Evolutionary conservation across 2,113 vertebrate genomes (phyloP).

Genomic region (Phaethornis superciliosus): DNA sequence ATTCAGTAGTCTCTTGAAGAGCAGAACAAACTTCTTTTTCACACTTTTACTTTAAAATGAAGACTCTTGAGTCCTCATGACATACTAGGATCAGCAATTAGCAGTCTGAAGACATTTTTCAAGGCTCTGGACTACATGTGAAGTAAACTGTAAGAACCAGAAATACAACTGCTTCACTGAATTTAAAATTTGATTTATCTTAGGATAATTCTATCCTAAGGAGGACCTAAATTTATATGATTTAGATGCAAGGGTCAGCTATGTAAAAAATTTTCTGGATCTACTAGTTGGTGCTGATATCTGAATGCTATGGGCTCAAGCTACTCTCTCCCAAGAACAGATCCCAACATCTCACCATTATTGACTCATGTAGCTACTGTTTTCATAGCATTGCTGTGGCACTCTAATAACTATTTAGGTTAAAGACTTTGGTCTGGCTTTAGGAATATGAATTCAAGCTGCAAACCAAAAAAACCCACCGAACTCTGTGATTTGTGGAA

Average conservation of each 20-base stretch:
- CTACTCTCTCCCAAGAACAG: not conserved
- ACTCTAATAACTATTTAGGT: not conserved
- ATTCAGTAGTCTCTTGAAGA: not conserved
- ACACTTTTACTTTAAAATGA: not conserved
- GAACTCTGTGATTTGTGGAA: not conserved
- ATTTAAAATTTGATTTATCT: not conserved
- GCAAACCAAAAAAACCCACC: not conserved
- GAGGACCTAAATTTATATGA: not conserved
- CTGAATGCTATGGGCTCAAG: not conserved
- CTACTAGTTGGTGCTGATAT: not conserved
- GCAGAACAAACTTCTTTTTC: constrained; percentile 9
- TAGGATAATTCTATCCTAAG: not conserved
- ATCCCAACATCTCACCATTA: not conserved
- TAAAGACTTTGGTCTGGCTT: not conserved
- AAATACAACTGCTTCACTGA: not conserved
- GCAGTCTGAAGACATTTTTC: not conserved
- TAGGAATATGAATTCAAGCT: not conserved
- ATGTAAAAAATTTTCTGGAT: not conserved
- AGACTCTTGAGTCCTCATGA: not conserved
- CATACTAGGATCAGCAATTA: not conserved
- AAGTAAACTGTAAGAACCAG: not conserved
- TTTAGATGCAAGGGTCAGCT: not conserved
- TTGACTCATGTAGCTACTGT: not conserved
- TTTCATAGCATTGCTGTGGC: not conserved
- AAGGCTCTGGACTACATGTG: not conserved